Evolutionary conservation across 2,113 vertebrate genomes (phyloP), one percentile per base, ranked within the genome.

Genomic region (Zonotrichia leucophrys): DNA sequence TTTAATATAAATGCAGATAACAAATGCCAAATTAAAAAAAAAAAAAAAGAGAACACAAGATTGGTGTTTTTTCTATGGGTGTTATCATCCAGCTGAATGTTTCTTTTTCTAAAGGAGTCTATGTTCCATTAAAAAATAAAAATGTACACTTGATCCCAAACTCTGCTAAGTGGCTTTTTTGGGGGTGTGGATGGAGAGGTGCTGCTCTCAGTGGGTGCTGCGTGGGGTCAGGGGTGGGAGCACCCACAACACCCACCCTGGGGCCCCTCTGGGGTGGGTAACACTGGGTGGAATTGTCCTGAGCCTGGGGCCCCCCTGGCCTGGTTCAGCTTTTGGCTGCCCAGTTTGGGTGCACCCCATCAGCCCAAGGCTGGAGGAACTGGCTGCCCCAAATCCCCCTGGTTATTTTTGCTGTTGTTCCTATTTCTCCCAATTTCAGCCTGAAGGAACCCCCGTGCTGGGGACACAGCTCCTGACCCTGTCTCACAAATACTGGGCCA

Each of bases 1-100:
- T 99, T 98, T 99, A 99, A 99, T 99, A 99, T 99, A 99, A 99
- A 99, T 99, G 99, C 99, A 99, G 98, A 99, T 98, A 99, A 99
- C 98, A 99, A 99, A 99, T 99, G 99, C 99, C 99, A 99, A 99
- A 99, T 98, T 98, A 98, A 98, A 95, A 97, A 95, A 95, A 97
- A 97, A 96, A 97, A 83, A 70, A 97, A 97, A 98, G 46, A 98
- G 92, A 97, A 98, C 95, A 98, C 73, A 42, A 95, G 92, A 95
- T 97, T 95, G 77, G 95, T 97, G 97, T 78, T 97, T 97, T 98
- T 97, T 95, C 94, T 97, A 95, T 97, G 90, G 97, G 94, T 97
- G 94, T 97, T 96, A 95, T 93, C 97, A 97, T 97, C 96, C 95
- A 73, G 97, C 85, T 98, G 97, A 98, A 97, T 98, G 97, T 98